phyloP scores from a whole-genome alignment of 1,140 invertebrate species.

The Orussus abietinus region DNA sequence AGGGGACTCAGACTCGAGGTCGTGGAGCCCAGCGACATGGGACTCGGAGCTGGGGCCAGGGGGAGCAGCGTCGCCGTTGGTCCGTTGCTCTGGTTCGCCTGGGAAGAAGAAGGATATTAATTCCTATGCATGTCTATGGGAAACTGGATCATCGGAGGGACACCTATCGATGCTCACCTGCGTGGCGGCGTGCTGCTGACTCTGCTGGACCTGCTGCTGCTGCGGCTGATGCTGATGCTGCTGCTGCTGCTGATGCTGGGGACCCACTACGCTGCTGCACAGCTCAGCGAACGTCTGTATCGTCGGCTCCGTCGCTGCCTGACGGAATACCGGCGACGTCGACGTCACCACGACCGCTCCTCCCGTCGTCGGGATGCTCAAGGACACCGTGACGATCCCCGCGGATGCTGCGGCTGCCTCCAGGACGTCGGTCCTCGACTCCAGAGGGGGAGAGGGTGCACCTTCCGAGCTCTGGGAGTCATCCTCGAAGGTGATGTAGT shows the following conservation, averaged over 20 bases:
- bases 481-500: conserved; percentile 81
- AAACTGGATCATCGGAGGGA: too few species aligned
- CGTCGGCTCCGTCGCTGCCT: conserved; percentile 38
- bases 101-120: conserved; percentile 16
- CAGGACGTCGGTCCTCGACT: conserved; percentile 53
- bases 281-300: conserved; percentile 60
- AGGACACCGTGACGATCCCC: conserved; percentile 63
- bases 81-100: conserved; percentile 45
- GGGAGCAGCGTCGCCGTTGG: conserved; percentile 48
- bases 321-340: conserved; percentile 51
- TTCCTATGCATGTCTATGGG: too few species aligned
- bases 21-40: conserved; percentile 60
- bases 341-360: conserved; percentile 57
- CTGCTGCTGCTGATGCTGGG: conserved; percentile 37
- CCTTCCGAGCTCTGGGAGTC: conserved; percentile 81
- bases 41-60: conserved; percentile 57
- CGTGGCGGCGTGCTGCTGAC: conserved; percentile 36
- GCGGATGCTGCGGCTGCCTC: conserved; percentile 63
- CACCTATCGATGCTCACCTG: too few species aligned
- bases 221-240: conserved; percentile 27
- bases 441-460: conserved; percentile 46
- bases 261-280: conserved; percentile 58
- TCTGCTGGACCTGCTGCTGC: conserved; percentile 25
- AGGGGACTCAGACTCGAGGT: conserved; percentile 69
- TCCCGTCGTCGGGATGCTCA: conserved; percentile 58